Evolutionary conservation across 2,113 vertebrate genomes (phyloP).

Genomic region (Oryzias celebensis): DNA sequence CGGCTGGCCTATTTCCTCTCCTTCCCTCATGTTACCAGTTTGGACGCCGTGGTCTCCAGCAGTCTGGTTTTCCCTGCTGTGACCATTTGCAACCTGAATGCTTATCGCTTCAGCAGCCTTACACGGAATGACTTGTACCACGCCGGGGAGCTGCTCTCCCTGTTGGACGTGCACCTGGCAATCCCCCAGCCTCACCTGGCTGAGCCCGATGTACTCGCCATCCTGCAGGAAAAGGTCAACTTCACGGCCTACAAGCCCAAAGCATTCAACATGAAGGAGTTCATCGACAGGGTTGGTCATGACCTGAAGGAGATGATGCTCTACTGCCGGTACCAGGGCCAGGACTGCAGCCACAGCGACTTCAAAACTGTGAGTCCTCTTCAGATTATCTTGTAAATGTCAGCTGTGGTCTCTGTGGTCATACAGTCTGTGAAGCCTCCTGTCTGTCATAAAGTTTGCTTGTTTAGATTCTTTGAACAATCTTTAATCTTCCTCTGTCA

Average conservation of each 20-base stretch:
- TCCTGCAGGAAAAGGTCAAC: conserved; percentile 87
- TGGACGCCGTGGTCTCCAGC: conserved; percentile 90
- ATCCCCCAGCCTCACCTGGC: conserved; percentile 91
- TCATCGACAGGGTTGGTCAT: conserved; percentile 91
- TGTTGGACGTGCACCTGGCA: conserved; percentile 91
- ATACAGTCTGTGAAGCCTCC: not conserved
- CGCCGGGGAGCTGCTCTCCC: conserved; percentile 90
- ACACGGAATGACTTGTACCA: conserved; percentile 97
- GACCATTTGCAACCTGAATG: conserved; percentile 96
- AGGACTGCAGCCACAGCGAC: conserved; percentile 89
- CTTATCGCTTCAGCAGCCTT: conserved; percentile 91
- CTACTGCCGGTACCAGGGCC: conserved; percentile 95
- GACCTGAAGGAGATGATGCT: conserved; percentile 98
- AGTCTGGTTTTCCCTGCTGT: conserved; percentile 94
- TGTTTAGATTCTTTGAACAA: conserved; percentile 6
- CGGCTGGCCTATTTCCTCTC: conserved; percentile 93
- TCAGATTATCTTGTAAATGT: conserved; percentile 28
- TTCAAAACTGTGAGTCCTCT: conserved; percentile 93
- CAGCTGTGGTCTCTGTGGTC: conserved; percentile 19
- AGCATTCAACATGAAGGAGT: conserved; percentile 96
- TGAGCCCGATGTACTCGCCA: conserved; percentile 85
- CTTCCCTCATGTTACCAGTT: conserved; percentile 94
- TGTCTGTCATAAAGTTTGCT: conserved; percentile 4
- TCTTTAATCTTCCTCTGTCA: conserved; percentile 3
- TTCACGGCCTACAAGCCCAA: conserved; percentile 93